Evolutionary conservation across 1,140 invertebrate species (phyloP).

Genomic region (Paramacrobiotus metropolitanus): DNA sequence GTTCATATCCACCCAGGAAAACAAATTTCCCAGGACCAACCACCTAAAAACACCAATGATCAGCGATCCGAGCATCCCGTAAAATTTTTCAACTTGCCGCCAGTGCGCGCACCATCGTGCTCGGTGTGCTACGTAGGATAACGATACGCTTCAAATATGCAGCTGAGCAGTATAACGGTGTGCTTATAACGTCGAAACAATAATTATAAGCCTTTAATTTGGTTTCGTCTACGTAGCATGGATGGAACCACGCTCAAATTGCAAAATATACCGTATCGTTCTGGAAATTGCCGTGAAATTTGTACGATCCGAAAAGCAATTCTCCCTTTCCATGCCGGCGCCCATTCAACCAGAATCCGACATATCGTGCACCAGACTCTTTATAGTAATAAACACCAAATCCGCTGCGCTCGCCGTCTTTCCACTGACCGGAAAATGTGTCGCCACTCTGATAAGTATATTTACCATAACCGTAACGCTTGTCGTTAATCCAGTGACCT

Average conservation of each 20-base stretch:
- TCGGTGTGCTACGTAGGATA: no score
- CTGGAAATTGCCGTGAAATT: background rate
- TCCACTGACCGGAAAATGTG: background rate
- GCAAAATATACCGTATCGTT: background rate
- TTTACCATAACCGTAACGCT: background rate
- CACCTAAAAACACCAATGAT: background rate
- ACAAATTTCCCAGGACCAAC: background rate
- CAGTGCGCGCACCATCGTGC: no score
- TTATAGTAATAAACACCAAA: background rate
- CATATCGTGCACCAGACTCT: background rate
- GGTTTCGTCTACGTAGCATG: no score
- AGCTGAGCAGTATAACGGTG: no score
- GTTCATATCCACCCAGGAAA: background rate
- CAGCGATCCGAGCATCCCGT: background rate
- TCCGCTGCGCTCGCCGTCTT: background rate
- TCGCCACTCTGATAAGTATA: background rate
- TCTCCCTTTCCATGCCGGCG: background rate
- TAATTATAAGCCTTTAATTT: no score
- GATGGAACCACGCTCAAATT: background rate
- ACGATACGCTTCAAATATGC: no score
- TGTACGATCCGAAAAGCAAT: background rate
- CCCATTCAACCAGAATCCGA: background rate
- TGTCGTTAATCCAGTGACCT: constrained; percentile 1
- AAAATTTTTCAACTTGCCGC: no score
- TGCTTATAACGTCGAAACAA: no score